These are phyloP conservation scores for Sturmia bella DNA, from an alignment of 2,888 invertebrate species.

Conservation along the genomic window DNA sequence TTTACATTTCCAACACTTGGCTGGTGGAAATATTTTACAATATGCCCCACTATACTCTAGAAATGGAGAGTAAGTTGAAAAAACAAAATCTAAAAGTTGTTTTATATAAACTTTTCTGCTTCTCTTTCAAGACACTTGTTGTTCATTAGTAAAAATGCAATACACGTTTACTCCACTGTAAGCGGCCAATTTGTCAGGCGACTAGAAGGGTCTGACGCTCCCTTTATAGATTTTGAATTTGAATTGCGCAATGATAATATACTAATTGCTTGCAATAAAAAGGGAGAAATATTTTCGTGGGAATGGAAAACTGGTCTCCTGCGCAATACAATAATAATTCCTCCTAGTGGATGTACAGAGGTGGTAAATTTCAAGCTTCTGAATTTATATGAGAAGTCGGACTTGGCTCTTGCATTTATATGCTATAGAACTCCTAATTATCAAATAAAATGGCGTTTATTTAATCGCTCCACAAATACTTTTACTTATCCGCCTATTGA, in stretches of 20 bases:
- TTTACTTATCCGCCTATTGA: slow-evolving; percentile 64
- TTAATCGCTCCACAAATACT: slow-evolving; percentile 73
- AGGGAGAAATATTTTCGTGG: slow-evolving; percentile 84
- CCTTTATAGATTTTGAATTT: slow-evolving; percentile 83
- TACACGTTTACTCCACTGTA: slow-evolving; percentile 85
- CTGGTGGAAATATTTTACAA: slow-evolving; percentile 85
- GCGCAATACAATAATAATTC: slow-evolving; percentile 71
- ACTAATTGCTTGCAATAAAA: slow-evolving; percentile 83
- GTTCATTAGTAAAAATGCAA: slow-evolving; percentile 84
- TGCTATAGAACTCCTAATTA: slow-evolving; percentile 25
- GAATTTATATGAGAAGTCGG: slow-evolving; percentile 73
- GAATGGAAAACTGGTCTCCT: slow-evolving; percentile 84
- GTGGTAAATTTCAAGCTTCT: slow-evolving; percentile 76
- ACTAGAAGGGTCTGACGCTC: slow-evolving; percentile 83
- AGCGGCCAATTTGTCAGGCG: slow-evolving; percentile 86
- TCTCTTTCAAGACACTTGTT: slow-evolving; percentile 84
- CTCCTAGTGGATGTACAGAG: not conserved
- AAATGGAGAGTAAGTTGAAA: slow-evolving; percentile 84
- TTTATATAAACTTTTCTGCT: not conserved
- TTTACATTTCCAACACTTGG: slow-evolving; percentile 83
- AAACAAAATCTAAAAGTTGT: not conserved
- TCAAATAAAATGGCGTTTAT: slow-evolving; percentile 72
- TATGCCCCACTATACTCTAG: slow-evolving; percentile 85
- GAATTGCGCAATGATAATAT: slow-evolving; percentile 82
- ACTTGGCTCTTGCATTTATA: slow-evolving; percentile 76